phyloP scores from a whole-genome alignment of 2,888 invertebrate genomes.

The Chelonus formosanus region DNA sequence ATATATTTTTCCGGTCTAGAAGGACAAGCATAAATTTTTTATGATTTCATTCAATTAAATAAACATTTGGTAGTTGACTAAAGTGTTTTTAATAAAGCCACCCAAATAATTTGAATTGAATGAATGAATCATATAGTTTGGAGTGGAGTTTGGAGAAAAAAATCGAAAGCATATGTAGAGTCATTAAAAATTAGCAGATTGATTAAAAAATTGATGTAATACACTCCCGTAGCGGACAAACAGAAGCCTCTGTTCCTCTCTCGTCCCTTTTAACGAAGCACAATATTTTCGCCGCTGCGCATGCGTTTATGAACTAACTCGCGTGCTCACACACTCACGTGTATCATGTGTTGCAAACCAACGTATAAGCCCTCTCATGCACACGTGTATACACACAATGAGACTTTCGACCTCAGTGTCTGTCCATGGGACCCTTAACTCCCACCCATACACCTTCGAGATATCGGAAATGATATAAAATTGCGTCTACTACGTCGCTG shows the following conservation, averaged over 20 bases:
- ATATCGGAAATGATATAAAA: slow-evolving; percentile 66
- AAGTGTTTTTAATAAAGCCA: too few species aligned
- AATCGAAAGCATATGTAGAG: neutral
- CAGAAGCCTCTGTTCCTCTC: slow-evolving; percentile 33
- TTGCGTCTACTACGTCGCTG: slow-evolving; percentile 64
- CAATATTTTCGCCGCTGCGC: slow-evolving; percentile 27
- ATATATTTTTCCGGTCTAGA: too few species aligned
- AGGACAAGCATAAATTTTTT: too few species aligned
- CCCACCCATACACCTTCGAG: slow-evolving; percentile 60
- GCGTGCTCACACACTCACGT: slow-evolving; percentile 27
- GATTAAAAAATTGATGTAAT: slow-evolving; percentile 35
- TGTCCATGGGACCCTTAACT: slow-evolving; percentile 36
- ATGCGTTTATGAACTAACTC: slow-evolving; percentile 38
- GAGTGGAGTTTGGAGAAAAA: neutral
- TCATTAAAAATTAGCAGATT: slow-evolving; percentile 22
- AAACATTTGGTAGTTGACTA: too few species aligned
- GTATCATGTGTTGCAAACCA: slow-evolving; percentile 5
- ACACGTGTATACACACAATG: slow-evolving; percentile 6
- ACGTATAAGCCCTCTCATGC: neutral
- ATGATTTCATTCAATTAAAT: too few species aligned
- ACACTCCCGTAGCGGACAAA: slow-evolving; percentile 30
- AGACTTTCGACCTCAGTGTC: slow-evolving; percentile 23
- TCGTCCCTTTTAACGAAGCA: slow-evolving; percentile 24
- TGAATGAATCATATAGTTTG: too few species aligned
- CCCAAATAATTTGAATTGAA: too few species aligned